Evolutionary conservation across 1,140 invertebrate species (phyloP).

Genomic region (Trialeurodes vaporariorum): DNA sequence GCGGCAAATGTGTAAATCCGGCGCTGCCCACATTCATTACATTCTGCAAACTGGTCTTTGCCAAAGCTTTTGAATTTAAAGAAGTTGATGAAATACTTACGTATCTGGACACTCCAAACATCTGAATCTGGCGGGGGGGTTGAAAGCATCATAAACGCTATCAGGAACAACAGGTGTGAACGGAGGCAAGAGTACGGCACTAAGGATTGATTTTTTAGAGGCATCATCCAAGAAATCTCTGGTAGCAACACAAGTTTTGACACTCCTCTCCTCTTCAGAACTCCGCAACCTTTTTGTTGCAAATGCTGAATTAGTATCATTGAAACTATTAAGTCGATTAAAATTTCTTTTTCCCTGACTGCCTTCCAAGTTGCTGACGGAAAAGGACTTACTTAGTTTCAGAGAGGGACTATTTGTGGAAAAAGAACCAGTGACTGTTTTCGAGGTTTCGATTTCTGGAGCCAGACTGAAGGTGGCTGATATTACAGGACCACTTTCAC

Average conservation of each 20-base stretch:
- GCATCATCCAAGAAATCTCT: neutral
- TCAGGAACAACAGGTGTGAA: neutral
- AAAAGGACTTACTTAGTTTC: too few species aligned
- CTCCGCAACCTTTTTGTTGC: neutral
- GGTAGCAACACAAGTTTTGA: neutral
- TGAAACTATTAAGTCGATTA: neutral
- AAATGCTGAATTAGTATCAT: neutral
- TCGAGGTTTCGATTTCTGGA: too few species aligned
- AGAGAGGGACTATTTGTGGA: neutral
- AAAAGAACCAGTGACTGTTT: too few species aligned
- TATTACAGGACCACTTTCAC: too few species aligned
- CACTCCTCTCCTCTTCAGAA: neutral
- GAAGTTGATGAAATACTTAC: neutral
- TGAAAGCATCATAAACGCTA: neutral
- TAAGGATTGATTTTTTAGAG: neutral
- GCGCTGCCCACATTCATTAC: neutral
- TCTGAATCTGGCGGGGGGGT: neutral
- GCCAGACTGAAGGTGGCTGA: too few species aligned
- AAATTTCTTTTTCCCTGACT: too few species aligned
- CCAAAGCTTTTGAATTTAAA: neutral
- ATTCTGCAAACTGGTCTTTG: neutral
- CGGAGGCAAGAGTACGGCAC: neutral
- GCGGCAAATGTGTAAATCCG: neutral
- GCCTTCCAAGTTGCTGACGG: too few species aligned
- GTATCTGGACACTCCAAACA: neutral